Conservation (phyloP, 2,888 invertebrate species). For the Perizoma affinitatum region DNA sequence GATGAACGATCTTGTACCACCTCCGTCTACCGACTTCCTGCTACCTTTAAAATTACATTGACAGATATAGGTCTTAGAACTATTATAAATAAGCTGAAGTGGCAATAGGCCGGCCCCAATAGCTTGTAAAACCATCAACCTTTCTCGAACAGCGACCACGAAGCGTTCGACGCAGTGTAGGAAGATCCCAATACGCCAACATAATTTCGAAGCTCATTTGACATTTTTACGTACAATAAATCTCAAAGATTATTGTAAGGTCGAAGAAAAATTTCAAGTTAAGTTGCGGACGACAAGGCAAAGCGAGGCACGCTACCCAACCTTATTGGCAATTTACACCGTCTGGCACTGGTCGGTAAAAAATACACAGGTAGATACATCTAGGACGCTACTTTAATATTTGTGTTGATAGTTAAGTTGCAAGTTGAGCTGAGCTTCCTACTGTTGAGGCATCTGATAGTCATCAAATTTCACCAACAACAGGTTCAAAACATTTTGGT, state of each 20-base stretch:
- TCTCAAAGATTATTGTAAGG: conserved; percentile 23
- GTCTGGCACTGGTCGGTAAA: conserved; percentile 34
- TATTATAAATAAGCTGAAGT: too few species aligned
- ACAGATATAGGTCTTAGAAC: too few species aligned
- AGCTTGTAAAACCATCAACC: too few species aligned
- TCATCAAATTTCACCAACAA: neutral
- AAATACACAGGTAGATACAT: conserved; percentile 30
- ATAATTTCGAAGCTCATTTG: conserved; percentile 28
- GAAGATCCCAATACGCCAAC: conserved; percentile 9
- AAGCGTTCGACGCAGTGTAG: neutral
- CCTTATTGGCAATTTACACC: conserved; percentile 51
- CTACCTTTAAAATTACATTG: too few species aligned
- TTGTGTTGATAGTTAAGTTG: conserved; percentile 5
- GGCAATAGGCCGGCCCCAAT: too few species aligned
- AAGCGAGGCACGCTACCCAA: conserved; percentile 19
- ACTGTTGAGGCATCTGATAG: neutral
- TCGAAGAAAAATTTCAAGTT: conserved; percentile 37
- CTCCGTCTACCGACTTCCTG: too few species aligned
- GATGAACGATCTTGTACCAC: too few species aligned
- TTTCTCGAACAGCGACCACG: too few species aligned
- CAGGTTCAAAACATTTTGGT: too few species aligned
- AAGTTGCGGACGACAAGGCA: conserved; percentile 39
- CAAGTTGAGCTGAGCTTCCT: neutral
- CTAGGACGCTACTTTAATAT: conserved; percentile 9
- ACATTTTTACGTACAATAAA: conserved; percentile 11